These are phyloP conservation scores for Camponotus pennsylvanicus DNA, from an alignment of 1,140 invertebrate species.

Conservation along the genomic window DNA sequence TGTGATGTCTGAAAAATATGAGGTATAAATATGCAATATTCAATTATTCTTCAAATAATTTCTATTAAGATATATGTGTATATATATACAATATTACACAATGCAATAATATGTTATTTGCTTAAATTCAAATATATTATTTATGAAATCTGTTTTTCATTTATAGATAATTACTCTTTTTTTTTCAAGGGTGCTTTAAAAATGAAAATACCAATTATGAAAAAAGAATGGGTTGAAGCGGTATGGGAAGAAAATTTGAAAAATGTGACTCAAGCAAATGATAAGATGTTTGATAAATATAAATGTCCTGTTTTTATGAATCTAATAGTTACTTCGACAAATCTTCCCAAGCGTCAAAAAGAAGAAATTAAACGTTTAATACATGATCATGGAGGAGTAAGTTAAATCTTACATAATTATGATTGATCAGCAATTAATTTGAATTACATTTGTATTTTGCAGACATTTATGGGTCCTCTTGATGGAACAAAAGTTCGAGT, in stretches of 20 bases:
- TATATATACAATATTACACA: no score
- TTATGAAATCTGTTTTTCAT: background rate
- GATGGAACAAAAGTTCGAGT: constrained; percentile 82
- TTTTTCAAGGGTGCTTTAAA: constrained; percentile 90
- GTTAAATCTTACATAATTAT: constrained; percentile 67
- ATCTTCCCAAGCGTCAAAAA: constrained; percentile 89
- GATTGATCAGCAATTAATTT: constrained; percentile 6
- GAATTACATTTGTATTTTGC: constrained; percentile 50
- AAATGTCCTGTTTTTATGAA: constrained; percentile 93
- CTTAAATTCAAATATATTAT: background rate
- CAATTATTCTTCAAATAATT: constrained; percentile 6
- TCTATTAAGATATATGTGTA: background rate
- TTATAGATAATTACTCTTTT: constrained; percentile 32
- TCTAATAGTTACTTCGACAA: constrained; percentile 92
- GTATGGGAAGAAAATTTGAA: constrained; percentile 91
- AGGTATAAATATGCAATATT: constrained; percentile 84
- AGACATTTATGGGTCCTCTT: constrained; percentile 80
- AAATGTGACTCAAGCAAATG: constrained; percentile 88
- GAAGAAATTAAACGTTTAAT: constrained; percentile 91
- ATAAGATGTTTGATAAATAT: constrained; percentile 89
- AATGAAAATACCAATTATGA: constrained; percentile 91
- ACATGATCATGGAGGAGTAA: constrained; percentile 91
- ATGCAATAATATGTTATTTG: background rate
- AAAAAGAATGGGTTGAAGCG: constrained; percentile 91
- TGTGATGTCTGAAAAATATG: constrained; percentile 91